These are phyloP conservation scores for Manis crassicaudata DNA, from an alignment of 2,797 vertebrate species.

Conservation along the genomic window DNA sequence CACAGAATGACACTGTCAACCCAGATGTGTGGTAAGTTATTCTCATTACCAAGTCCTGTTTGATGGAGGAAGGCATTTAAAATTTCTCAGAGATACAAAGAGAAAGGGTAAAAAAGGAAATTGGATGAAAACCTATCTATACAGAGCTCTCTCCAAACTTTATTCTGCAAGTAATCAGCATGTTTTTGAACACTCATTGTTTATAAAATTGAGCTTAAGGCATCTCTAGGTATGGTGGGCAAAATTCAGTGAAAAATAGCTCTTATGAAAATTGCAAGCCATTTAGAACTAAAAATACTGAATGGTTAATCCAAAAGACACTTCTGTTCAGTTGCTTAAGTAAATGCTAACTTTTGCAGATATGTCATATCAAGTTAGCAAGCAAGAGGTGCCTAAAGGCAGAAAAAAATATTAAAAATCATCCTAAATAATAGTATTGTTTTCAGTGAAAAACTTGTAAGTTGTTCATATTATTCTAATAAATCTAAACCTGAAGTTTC, in stretches of 20 bases:
- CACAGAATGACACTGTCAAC: slow-evolving; percentile 91
- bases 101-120: not conserved
- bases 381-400: not conserved
- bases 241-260: slow-evolving; percentile 21
- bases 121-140: not conserved
- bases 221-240: not conserved
- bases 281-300: not conserved
- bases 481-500: not conserved
- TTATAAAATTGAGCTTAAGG: not conserved
- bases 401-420: not conserved
- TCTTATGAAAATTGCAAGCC: not conserved
- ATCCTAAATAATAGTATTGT: not conserved
- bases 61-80: not conserved
- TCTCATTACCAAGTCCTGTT: not conserved
- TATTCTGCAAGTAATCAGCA: not conserved
- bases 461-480: not conserved
- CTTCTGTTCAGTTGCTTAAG: not conserved
- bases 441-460: not conserved
- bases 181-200: not conserved
- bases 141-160: not conserved
- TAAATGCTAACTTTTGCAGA: not conserved
- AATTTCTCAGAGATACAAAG: not conserved
- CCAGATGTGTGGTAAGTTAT: slow-evolving; percentile 90
- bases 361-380: not conserved
- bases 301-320: not conserved